These are phyloP conservation scores for Carassius carassius DNA, from an alignment of 2,113 vertebrate species.

Conservation along the genomic window DNA sequence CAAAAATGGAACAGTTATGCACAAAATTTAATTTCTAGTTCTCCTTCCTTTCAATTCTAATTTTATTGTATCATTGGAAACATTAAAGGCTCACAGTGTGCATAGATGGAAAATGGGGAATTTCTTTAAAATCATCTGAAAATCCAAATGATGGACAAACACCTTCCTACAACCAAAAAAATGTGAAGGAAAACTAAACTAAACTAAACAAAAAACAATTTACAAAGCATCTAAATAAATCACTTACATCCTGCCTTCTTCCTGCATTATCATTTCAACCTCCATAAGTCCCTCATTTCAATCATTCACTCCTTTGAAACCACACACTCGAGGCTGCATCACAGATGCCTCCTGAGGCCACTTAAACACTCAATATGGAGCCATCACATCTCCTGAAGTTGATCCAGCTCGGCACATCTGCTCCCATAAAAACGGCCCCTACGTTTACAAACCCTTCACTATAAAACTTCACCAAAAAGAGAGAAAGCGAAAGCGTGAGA, in stretches of 20 bases:
- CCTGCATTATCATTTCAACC: constrained; percentile 62
- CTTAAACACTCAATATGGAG: background rate
- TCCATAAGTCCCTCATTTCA: constrained; percentile 70
- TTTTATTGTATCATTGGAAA: constrained; percentile 24
- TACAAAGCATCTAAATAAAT: constrained; percentile 69
- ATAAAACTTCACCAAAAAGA: background rate
- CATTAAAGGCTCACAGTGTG: constrained; percentile 48
- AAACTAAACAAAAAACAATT: constrained; percentile 52
- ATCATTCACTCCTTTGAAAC: constrained; percentile 47
- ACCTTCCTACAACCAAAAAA: constrained; percentile 15
- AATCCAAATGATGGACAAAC: constrained; percentile 40
- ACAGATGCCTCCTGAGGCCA: constrained; percentile 4
- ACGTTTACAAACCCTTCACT: constrained; percentile 8
- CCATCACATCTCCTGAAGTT: constrained; percentile 3
- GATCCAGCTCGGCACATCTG: constrained; percentile 23
- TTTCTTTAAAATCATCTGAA: background rate
- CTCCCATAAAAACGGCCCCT: constrained; percentile 6
- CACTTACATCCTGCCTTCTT: constrained; percentile 66
- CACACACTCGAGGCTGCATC: background rate
- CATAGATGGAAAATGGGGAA: background rate
- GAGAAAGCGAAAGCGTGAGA: background rate
- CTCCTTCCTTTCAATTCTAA: constrained; percentile 9
- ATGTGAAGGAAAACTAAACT: constrained; percentile 38
- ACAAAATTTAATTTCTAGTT: constrained; percentile 47
- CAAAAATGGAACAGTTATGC: constrained; percentile 61